Percentiles rank a stretch among this genome's conserved stretches.
phyloP scores from a whole-genome alignment of 2,113 vertebrate genomes.

The Ploceus nigricollis region DNA sequence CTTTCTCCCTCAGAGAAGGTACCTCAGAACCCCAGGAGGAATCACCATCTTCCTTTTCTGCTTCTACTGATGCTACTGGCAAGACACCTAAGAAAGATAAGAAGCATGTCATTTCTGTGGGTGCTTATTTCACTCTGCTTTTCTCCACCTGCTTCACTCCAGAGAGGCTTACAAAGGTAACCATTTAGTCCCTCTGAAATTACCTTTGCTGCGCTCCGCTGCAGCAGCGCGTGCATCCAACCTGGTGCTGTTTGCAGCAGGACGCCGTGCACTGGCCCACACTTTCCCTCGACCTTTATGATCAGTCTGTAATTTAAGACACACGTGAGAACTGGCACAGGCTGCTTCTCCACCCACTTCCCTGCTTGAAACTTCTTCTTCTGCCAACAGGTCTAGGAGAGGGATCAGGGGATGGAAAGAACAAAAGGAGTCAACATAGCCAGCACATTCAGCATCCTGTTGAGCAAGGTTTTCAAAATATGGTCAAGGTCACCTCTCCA shows the following conservation, averaged over 20 bases:
- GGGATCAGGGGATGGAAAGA: rapidly evolving
- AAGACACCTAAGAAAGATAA: neutral
- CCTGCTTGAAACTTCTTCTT: neutral
- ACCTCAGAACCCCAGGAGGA: neutral
- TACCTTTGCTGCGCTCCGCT: rapidly evolving
- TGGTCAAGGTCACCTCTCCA: too few species aligned
- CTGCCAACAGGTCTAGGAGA: neutral
- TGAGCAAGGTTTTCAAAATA: neutral
- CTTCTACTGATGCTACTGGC: neutral
- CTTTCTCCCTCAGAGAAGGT: neutral
- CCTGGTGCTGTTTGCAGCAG: neutral
- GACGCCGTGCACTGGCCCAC: rapidly evolving
- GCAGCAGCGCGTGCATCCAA: neutral
- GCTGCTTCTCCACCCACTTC: rapidly evolving
- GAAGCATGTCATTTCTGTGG: neutral
- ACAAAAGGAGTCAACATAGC: neutral
- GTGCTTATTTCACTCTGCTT: neutral
- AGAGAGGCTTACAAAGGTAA: neutral
- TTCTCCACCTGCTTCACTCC: neutral
- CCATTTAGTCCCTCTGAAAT: neutral
- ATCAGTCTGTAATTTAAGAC: neutral
- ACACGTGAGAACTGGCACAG: neutral
- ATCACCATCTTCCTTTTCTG: rapidly evolving
- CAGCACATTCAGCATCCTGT: rapidly evolving
- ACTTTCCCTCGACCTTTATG: neutral